Base-by-base conservation (phyloP, 2,113 vertebrate genomes). In the Seriola dumerili region DNA sequence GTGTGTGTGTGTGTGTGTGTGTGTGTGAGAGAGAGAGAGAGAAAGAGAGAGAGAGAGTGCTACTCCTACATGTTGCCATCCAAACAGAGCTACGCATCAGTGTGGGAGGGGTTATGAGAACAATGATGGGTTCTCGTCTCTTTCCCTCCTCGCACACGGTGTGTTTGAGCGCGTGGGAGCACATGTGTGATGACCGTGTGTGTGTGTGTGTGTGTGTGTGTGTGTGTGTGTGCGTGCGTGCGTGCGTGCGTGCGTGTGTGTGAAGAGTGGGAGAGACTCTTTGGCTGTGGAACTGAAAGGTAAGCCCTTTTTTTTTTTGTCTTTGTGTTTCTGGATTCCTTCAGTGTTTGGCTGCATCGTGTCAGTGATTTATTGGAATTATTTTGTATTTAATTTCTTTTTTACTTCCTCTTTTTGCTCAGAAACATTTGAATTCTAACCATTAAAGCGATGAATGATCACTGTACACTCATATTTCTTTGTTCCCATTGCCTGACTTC, bases 21-120 rank as follows among this genome's bases (percentile, higher is more conserved):
- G n/a, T n/a, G n/a, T n/a, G n/a, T n/a, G 65, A 48, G 82, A 50
- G 66, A 78, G 79, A 70, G 54, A 19, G 62, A 57, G 65, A 55
- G 79, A 57, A 57, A 16, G 46, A 4, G 80, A 42, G 52, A 21
- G 72, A 72, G 66, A 57, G 80, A 58, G 58, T 73, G 80, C 58
- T 83, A 81, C 82, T 86, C 78, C 83, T 86, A 87, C 83, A 90
- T 80, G 74, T 88, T 83, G 77, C 88, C 80, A 83, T 90, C 90
- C 88, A 93, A 90, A 93, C 89, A 83, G 62, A 63, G 85, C 82
- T 86, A 66, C 73, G 62, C 73, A 72, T 83, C 57, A 10, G 72
- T 88, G 91, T 93, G 93, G 94, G 94, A 94, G 94, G 95, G 92
- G 93, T 93, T 91, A 88, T 65, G 81, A 87, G 94, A 94, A 95